Base-by-base conservation (phyloP, 2,888 invertebrate genomes). In the Aleiodes leptofemur region DNA sequence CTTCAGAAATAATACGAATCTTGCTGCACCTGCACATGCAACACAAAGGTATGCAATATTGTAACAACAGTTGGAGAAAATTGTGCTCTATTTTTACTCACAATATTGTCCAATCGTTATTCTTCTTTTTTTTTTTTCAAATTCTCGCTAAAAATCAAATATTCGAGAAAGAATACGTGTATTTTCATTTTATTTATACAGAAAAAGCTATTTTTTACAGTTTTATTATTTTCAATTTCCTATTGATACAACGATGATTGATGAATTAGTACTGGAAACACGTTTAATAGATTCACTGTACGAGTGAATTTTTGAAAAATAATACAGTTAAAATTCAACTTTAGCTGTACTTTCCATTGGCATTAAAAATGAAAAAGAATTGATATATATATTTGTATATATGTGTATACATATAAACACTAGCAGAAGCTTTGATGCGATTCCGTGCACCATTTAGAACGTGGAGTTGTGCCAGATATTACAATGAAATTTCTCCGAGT, bases 381-480 rank as follows among this genome's bases (percentile, higher is more conserved):
- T 2, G 6, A 23, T 7, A 31, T 4, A 31, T 23, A 7, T 50
- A 51, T 16, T 9, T 68, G 51, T 50, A 50, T 13, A 61, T 48
- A 13, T 61, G 23, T 56, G 29, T 29, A 14, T 56, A 38, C 23
- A 16, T 53, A 76, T 61, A 68, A 70, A 72, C 50, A 72, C 71
- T 48, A 34, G 51, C 61, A 59, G 72, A 61, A 34, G 61, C 72
- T 72, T 53, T 61, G 31, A 61, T 72, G 61, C 53, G 72, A 72
- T 72, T 72, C 53, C 61, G 51, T 61, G 51, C 72, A 61, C 61
- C 72, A 61, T 72, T 72, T 72, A 51, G 61, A 61, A 61, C 50
- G 61, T 72, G 72, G 72, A 61, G 51, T 59, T 14, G 31, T 72
- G 72, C 72, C 72, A 72, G 72, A 72, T 72, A 72, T 72, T 72